Percentiles rank a stretch among this genome's conserved stretches.
Conservation (phyloP, 2,113 vertebrate genomes). For the Pterocles orientalis region DNA sequence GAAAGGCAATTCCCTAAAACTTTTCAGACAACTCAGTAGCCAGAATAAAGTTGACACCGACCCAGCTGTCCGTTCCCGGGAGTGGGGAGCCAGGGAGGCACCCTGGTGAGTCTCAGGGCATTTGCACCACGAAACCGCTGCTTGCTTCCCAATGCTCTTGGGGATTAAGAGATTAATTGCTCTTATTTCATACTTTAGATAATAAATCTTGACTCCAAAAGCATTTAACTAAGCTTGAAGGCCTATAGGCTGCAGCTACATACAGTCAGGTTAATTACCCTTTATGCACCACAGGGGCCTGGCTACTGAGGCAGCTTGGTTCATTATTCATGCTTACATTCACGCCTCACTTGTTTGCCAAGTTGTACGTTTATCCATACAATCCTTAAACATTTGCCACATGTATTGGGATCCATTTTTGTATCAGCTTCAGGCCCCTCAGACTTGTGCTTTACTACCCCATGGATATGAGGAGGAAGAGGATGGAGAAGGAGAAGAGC, state of each 20-base stretch:
- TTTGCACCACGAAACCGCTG: background rate
- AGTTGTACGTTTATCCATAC: background rate
- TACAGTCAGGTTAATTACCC: background rate
- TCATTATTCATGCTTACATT: background rate
- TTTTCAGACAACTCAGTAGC: background rate
- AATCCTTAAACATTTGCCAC: background rate
- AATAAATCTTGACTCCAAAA: background rate
- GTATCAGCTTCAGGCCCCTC: background rate
- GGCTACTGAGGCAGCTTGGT: background rate
- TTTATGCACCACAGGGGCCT: background rate
- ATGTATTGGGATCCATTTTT: fast-evolving
- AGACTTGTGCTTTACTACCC: background rate
- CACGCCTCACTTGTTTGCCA: background rate
- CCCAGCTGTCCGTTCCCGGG: background rate
- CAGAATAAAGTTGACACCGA: background rate
- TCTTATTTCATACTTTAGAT: background rate
- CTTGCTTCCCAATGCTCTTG: background rate
- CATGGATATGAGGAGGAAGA: background rate
- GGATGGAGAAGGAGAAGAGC: background rate
- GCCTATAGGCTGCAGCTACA: background rate
- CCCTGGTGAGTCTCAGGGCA: fast-evolving
- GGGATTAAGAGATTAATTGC: background rate
- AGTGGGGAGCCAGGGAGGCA: background rate
- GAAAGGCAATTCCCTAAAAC: background rate
- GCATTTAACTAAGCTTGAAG: fast-evolving